Conservation (phyloP, 2,113 vertebrate species). For the Hippocampus mohnikei region DNA sequence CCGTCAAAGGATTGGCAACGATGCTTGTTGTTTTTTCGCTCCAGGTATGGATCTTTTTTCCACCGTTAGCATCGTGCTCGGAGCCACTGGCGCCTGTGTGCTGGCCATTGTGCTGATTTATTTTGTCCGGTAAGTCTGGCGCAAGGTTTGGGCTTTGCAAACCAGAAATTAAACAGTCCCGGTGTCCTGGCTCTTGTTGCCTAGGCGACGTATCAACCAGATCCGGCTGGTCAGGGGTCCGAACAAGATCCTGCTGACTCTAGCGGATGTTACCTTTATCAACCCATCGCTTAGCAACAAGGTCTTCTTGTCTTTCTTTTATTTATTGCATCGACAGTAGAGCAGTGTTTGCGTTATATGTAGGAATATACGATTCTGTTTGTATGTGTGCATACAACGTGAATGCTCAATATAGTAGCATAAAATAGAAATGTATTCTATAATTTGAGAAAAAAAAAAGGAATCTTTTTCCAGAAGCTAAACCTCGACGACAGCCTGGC, state of each 20-base stretch:
- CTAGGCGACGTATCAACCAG: conserved; percentile 69
- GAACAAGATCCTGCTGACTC: conserved; percentile 74
- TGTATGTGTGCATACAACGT: too few species aligned
- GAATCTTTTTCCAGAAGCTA: conserved; percentile 59
- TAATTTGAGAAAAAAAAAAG: neutral
- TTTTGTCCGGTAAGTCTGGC: conserved; percentile 69
- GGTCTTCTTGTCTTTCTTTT: conserved; percentile 43
- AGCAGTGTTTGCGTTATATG: neutral
- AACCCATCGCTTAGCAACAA: conserved; percentile 77
- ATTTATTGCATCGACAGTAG: neutral
- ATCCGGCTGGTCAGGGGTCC: conserved; percentile 69
- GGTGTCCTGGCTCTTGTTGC: neutral
- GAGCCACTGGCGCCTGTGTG: conserved; percentile 26
- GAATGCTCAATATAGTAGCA: too few species aligned
- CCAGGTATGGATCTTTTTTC: conserved; percentile 70
- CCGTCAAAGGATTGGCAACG: neutral
- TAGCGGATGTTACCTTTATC: conserved; percentile 76
- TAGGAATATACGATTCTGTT: too few species aligned
- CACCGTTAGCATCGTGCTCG: conserved; percentile 53
- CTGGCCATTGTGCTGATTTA: conserved; percentile 47
- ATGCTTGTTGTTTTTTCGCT: neutral
- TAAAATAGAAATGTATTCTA: neutral
- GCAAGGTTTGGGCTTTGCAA: neutral
- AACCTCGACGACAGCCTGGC: conserved; percentile 68
- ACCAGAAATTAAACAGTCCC: too few species aligned